Percentiles rank a stretch among this genome's conserved stretches.
phyloP scores from a whole-genome alignment of 2,797 vertebrate genomes.

The Pangasius mekongensis region DNA sequence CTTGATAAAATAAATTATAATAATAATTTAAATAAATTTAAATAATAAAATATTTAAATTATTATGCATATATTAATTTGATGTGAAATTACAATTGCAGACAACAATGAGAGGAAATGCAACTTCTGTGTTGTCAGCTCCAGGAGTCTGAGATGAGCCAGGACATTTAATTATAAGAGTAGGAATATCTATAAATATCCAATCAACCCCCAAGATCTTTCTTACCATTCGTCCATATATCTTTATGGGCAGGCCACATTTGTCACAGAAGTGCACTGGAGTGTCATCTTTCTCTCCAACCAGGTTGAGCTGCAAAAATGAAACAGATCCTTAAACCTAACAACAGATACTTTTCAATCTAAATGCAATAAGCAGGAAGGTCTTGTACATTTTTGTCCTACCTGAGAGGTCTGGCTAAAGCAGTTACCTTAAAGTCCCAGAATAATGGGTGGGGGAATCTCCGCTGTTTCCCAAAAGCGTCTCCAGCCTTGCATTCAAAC shows the following conservation, averaged over 20 bases:
- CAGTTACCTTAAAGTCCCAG: slow-evolving; percentile 95
- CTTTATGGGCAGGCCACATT: slow-evolving; percentile 95
- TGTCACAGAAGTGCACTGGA: slow-evolving; percentile 97
- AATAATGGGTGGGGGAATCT: slow-evolving; percentile 89
- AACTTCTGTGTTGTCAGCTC: neutral
- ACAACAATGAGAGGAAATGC: neutral
- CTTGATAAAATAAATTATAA: neutral
- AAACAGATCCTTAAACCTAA: neutral
- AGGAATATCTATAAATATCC: neutral
- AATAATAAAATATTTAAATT: neutral
- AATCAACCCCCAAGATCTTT: neutral
- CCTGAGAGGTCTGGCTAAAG: neutral
- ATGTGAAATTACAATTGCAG: neutral
- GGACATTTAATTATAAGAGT: neutral
- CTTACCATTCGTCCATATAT: slow-evolving; percentile 97
- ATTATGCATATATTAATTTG: neutral
- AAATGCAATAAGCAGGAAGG: neutral
- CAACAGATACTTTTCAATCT: neutral
- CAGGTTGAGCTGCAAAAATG: slow-evolving; percentile 85
- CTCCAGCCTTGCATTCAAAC: slow-evolving; percentile 90
- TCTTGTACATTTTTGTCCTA: neutral
- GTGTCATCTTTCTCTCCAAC: slow-evolving; percentile 94
- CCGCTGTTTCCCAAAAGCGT: slow-evolving; percentile 89
- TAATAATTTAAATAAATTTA: neutral
- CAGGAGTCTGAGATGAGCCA: neutral